Evolutionary conservation across 1,140 invertebrate genomes (phyloP).

Genomic region (Tenebrio molitor): DNA sequence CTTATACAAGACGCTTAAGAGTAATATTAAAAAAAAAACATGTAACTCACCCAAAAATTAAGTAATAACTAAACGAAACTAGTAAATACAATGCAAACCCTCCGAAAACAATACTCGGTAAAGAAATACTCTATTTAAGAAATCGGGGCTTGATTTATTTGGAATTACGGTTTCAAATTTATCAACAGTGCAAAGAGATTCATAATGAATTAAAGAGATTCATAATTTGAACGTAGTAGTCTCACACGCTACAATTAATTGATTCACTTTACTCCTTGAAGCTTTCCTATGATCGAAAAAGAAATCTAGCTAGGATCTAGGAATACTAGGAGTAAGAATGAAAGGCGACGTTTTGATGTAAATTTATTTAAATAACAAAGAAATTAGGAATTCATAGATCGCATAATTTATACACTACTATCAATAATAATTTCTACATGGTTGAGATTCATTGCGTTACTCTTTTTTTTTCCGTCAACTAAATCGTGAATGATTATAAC

Average conservation of each 20-base stretch:
- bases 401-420: slow-evolving; percentile 63
- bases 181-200: too few species aligned
- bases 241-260: not conserved
- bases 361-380: slow-evolving; percentile 64
- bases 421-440: slow-evolving; percentile 60
- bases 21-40: not conserved
- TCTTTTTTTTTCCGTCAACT: slow-evolving; percentile 55
- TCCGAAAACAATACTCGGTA: not conserved
- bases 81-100: not conserved
- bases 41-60: slow-evolving; percentile 7
- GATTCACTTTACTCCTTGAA: not conserved
- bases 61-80: slow-evolving; percentile 3
- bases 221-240: not conserved
- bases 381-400: slow-evolving; percentile 63
- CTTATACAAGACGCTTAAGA: not conserved
- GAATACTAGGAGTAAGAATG: slow-evolving; percentile 5
- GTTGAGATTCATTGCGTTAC: slow-evolving; percentile 53
- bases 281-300: not conserved
- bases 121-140: not conserved
- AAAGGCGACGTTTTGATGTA: slow-evolving; percentile 49
- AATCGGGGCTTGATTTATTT: not conserved
- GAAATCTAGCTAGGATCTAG: not conserved
- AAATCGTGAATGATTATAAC: slow-evolving; percentile 59
- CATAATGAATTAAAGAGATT: too few species aligned
- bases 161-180: too few species aligned